Evolutionary conservation across 1,140 invertebrate genomes (phyloP).

Genomic region (Drosophila albomicans): DNA sequence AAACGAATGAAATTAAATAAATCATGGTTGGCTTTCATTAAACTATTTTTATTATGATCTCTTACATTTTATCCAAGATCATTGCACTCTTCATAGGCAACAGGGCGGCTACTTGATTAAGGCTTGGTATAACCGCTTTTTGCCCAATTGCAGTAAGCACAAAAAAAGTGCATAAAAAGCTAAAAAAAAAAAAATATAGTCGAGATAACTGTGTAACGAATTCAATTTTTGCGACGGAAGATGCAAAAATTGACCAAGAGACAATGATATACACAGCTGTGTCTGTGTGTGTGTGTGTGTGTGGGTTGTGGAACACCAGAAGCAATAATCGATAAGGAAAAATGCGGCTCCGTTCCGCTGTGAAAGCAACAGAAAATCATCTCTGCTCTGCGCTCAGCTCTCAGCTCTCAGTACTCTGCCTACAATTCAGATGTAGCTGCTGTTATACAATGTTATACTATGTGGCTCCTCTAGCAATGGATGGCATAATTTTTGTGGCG

Average conservation of each 20-base stretch:
- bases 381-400: neutral
- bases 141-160: no score
- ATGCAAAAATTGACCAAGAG: constrained; percentile 36
- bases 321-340: constrained; percentile 47
- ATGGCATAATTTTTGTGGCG: constrained; percentile 60
- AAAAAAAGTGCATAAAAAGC: neutral
- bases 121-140: no score
- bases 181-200: no score
- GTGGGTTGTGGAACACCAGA: neutral
- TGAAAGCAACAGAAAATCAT: constrained; percentile 7
- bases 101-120: neutral
- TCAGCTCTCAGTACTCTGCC: neutral
- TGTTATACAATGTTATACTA: neutral
- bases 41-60: no score
- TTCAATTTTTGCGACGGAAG: constrained; percentile 5
- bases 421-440: neutral
- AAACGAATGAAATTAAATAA: no score
- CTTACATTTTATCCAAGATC: no score
- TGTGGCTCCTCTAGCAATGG: constrained; percentile 1
- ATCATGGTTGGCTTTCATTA: no score
- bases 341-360: constrained; percentile 12
- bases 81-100: no score
- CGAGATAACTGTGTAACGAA: neutral
- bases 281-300: no score
- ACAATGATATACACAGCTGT: constrained; percentile 8